Percentiles rank a stretch among this genome's conserved stretches.
These are phyloP conservation scores for Pantherophis alleghaniensis DNA, from an alignment of 2,797 vertebrate species.

Conservation along the genomic window DNA sequence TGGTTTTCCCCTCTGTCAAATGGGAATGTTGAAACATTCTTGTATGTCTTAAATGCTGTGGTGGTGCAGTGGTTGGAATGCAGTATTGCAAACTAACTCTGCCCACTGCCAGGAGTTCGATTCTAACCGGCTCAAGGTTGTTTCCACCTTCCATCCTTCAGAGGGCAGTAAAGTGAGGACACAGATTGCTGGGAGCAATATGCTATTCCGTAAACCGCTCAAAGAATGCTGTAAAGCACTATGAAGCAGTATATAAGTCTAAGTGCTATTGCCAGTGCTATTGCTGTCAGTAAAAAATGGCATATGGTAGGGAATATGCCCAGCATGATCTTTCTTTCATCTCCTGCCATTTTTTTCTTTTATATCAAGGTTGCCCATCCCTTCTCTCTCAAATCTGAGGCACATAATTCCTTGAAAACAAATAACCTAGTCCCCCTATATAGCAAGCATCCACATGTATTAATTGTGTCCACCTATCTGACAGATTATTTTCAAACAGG, in stretches of 20 bases:
- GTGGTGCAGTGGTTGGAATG: background rate
- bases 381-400: background rate
- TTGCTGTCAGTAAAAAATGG: too few relatives aligned
- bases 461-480: background rate
- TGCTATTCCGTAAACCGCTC: background rate
- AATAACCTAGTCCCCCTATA: background rate
- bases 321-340: background rate
- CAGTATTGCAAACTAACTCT: background rate
- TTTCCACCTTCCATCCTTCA: background rate
- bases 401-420: fast-evolving
- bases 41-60: background rate
- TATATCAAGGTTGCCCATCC: background rate
- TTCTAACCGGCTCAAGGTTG: background rate
- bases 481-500: background rate
- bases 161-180: background rate
- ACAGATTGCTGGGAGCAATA: too few relatives aligned
- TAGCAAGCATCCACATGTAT: background rate
- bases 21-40: background rate
- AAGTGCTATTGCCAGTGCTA: background rate
- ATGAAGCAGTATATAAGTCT: background rate
- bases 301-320: background rate
- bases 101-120: background rate
- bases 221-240: background rate
- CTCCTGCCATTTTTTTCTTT: background rate
- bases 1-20: background rate